Evolutionary conservation across 2,888 invertebrate genomes (phyloP).

Genomic region (Xanthia icteritia): DNA sequence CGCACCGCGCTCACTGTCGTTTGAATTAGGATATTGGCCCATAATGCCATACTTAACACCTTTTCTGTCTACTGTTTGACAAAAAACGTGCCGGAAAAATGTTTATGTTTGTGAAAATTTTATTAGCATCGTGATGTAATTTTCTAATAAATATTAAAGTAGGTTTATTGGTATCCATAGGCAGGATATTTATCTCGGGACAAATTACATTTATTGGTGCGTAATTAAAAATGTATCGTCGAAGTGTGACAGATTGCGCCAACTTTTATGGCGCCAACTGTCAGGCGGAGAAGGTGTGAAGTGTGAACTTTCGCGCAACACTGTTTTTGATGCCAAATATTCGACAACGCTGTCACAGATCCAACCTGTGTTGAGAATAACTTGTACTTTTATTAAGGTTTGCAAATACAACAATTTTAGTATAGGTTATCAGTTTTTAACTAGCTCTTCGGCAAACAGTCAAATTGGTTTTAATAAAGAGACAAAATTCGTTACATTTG

Average conservation of each 20-base stretch:
- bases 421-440: not conserved
- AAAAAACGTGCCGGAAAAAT: slow-evolving; percentile 4
- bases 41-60: slow-evolving; percentile 31
- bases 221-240: slow-evolving; percentile 3
- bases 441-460: not conserved
- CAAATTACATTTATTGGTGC: not conserved
- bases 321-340: slow-evolving; percentile 35
- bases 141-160: slow-evolving; percentile 15
- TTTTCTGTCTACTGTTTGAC: slow-evolving; percentile 32
- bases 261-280: not conserved
- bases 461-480: not conserved
- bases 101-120: slow-evolving; percentile 24
- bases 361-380: not conserved
- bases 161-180: slow-evolving; percentile 3
- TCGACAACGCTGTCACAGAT: not conserved
- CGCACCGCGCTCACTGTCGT: slow-evolving; percentile 69
- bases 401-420: not conserved
- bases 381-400: not conserved
- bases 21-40: slow-evolving; percentile 60
- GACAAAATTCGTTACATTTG: not conserved
- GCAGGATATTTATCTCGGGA: not conserved
- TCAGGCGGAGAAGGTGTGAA: slow-evolving; percentile 8
- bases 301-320: slow-evolving; percentile 8
- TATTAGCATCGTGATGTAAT: slow-evolving; percentile 10
- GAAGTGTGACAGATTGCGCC: slow-evolving; percentile 14